Percentiles rank a stretch among this genome's conserved stretches.
Conservation (phyloP, 2,113 vertebrate species). For the Ceyx margarethae region DNA sequence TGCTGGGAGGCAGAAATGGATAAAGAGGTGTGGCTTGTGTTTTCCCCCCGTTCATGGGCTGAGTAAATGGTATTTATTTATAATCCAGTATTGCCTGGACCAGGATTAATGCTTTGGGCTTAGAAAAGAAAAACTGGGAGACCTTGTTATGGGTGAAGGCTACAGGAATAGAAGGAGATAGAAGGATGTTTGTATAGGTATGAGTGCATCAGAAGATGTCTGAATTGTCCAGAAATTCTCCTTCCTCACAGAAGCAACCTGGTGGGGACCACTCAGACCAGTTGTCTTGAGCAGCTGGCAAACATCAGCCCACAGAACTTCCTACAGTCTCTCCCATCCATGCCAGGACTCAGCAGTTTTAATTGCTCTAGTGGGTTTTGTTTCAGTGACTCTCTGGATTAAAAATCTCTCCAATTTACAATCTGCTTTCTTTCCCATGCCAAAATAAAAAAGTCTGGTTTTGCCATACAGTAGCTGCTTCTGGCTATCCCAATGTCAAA, state of each 20-base stretch:
- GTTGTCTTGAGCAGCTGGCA: background rate
- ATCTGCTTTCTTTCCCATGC: background rate
- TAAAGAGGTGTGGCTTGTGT: background rate
- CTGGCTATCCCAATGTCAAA: background rate
- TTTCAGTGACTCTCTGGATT: background rate
- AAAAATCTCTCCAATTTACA: background rate
- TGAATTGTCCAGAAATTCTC: background rate
- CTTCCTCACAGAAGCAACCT: background rate
- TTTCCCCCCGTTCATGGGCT: background rate
- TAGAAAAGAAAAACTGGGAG: background rate
- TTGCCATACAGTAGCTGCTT: background rate
- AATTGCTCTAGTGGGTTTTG: background rate
- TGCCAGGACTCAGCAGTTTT: background rate
- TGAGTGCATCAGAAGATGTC: background rate
- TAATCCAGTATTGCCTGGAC: background rate
- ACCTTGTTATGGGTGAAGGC: background rate
- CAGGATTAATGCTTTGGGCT: background rate
- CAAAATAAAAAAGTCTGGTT: background rate
- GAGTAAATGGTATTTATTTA: background rate
- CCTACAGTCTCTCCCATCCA: background rate
- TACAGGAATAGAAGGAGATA: background rate
- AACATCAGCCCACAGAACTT: background rate
- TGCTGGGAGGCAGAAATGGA: background rate
- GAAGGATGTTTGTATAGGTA: background rate
- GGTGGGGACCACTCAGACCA: rapidly evolving